A percentile compares a stretch with the other conserved stretches of the same genome.
Evolutionary conservation across 2,113 vertebrate species (phyloP).

Genomic region (Cinclus mexicanus): DNA sequence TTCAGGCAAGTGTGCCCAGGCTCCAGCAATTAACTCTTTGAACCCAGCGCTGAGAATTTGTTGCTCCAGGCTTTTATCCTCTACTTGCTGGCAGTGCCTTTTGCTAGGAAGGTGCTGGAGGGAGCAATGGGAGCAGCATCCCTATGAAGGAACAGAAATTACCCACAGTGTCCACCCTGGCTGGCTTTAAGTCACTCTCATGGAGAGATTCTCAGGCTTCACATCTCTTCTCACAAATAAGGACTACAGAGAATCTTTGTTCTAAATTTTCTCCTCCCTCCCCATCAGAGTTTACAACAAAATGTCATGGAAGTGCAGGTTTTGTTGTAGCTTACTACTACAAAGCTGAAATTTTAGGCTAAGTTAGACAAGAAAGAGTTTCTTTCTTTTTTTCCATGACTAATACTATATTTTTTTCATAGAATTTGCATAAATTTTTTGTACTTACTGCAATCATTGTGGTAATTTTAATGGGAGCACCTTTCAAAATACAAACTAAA

Average conservation of each 20-base stretch:
- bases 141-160: background rate
- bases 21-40: background rate
- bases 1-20: background rate
- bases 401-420: background rate
- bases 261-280: background rate
- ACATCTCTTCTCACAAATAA: background rate
- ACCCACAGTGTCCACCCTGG: background rate
- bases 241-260: constrained; percentile 13
- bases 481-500: background rate
- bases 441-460: background rate
- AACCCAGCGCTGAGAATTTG: background rate
- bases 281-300: background rate
- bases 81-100: background rate
- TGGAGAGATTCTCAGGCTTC: background rate
- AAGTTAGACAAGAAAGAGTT: background rate
- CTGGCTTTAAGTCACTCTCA: background rate
- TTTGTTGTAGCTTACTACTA: background rate
- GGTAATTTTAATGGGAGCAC: background rate
- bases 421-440: background rate
- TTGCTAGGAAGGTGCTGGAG: background rate
- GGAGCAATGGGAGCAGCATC: background rate
- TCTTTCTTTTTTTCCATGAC: background rate
- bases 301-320: background rate
- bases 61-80: background rate
- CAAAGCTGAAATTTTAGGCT: background rate